Evolutionary conservation across 2,888 invertebrate species (phyloP), one percentile per base, ranked within the genome.

Genomic region (Selenia dentaria): DNA sequence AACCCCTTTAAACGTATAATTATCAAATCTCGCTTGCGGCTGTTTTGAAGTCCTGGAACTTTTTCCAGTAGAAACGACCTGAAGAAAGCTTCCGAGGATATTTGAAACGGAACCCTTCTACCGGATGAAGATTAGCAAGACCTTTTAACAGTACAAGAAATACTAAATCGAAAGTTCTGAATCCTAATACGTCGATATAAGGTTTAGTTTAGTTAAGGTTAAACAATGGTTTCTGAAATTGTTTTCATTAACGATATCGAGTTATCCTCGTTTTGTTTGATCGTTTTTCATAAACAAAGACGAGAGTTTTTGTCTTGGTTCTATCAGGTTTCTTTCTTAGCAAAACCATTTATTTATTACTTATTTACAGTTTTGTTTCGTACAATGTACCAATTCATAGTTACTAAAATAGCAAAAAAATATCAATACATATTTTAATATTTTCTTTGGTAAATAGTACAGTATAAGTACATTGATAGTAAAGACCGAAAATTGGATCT

Each of bases 41-140:
- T 39, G 36, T 33, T 52, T 52, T 45, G 44, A 43, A 43, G 26
- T 39, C 24, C 28, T 25, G 26, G 32, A 31, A 45, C 37, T 34
- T 25, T 49, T 49, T 49, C 2, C 45, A 34, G 26, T 39, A 49
- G 42, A 9, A 27, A 13, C 18, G 31, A 13, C 16, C 51, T 50
- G 8, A 22, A 22, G 2, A 22, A 22, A 47, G 16, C 11, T 28
- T 16, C 34, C 9, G 8, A 24, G 34, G 32, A 44, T 38, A 33
- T 37, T 44, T 22, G 33, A 37, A 33, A 13, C 37, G 32, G 32
- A 44, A 34, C 16, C 2, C 32, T 3, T 24, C 11, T 27, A 24
- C 51, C 45, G 44, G 37, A 42, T 18, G 11, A 47, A 39, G 18
- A 39, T 36, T 40, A 40, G 27, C 32, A 36, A 40, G 10, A 40